These are phyloP conservation scores for Clarias batrachus DNA, from an alignment of 2,113 vertebrate genomes.

Conservation along the genomic window DNA sequence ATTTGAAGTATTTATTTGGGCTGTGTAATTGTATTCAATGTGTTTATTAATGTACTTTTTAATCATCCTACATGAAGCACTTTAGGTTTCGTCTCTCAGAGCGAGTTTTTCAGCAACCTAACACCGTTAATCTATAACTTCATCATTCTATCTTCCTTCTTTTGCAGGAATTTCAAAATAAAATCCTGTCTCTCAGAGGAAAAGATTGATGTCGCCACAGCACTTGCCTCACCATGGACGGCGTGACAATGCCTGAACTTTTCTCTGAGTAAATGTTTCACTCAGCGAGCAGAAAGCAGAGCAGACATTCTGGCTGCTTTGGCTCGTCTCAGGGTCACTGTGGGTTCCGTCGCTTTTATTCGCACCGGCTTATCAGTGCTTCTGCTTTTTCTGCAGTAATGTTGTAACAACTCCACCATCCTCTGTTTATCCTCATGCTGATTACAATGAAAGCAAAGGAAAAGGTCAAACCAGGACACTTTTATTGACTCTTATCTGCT, in stretches of 20 bases:
- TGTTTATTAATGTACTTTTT: too few relatives aligned
- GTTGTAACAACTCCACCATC: background rate
- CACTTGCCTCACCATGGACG: conserved; percentile 18
- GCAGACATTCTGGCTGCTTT: conserved; percentile 33
- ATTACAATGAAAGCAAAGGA: background rate
- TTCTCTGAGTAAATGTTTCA: conserved; percentile 36
- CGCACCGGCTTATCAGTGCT: background rate
- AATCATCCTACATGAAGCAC: too few relatives aligned
- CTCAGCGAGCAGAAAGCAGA: background rate
- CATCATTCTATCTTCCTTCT: background rate
- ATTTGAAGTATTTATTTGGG: too few relatives aligned
- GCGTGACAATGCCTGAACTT: conserved; percentile 16
- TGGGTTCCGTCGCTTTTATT: background rate
- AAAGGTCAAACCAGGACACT: background rate
- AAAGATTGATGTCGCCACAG: background rate
- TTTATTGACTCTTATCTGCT: background rate
- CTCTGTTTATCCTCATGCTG: background rate
- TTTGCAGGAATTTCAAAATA: background rate
- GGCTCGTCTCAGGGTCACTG: conserved; percentile 27
- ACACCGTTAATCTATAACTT: background rate
- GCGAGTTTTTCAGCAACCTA: background rate
- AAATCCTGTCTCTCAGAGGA: background rate
- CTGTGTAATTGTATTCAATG: too few relatives aligned
- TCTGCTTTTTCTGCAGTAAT: background rate
- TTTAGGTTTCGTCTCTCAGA: background rate